Percentiles rank a stretch among this genome's conserved stretches.
These are phyloP conservation scores for Australoheros facetus DNA, from an alignment of 2,797 vertebrate genomes.

Conservation along the genomic window DNA sequence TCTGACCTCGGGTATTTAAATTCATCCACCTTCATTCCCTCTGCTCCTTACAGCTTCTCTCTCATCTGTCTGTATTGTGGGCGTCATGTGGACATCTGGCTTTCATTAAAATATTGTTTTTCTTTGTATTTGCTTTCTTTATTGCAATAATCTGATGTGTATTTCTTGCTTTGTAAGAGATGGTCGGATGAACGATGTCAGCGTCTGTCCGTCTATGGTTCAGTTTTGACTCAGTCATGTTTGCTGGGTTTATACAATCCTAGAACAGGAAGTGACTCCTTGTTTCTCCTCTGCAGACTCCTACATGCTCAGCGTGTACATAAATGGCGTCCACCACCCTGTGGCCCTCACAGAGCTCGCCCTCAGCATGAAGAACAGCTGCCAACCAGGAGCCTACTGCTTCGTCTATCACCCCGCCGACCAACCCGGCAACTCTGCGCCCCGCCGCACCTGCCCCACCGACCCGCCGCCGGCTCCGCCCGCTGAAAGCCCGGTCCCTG, in stretches of 20 bases:
- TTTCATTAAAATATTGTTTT: no score
- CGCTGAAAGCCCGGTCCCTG: neutral
- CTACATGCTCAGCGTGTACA: slow-evolving; percentile 59
- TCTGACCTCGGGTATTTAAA: neutral
- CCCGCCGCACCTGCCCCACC: slow-evolving; percentile 33
- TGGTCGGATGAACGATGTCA: no score
- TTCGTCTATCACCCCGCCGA: slow-evolving; percentile 87
- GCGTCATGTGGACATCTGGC: no score
- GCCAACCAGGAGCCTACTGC: slow-evolving; percentile 88
- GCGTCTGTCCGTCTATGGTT: neutral
- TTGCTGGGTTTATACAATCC: neutral
- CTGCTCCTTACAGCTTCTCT: no score
- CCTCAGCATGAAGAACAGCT: slow-evolving; percentile 85
- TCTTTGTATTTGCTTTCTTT: neutral
- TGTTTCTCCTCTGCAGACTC: slow-evolving; percentile 48
- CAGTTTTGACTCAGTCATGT: neutral
- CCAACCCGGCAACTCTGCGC: neutral
- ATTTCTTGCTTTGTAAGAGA: neutral
- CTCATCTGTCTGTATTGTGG: no score
- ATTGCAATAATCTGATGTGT: neutral
- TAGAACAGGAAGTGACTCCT: neutral
- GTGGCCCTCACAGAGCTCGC: slow-evolving; percentile 86
- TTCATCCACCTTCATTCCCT: neutral
- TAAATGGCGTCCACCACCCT: slow-evolving; percentile 67
- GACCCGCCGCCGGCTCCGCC: slow-evolving; percentile 52